Evolutionary conservation across 2,113 vertebrate species (phyloP).

Genomic region (Desmodus rotundus): DNA sequence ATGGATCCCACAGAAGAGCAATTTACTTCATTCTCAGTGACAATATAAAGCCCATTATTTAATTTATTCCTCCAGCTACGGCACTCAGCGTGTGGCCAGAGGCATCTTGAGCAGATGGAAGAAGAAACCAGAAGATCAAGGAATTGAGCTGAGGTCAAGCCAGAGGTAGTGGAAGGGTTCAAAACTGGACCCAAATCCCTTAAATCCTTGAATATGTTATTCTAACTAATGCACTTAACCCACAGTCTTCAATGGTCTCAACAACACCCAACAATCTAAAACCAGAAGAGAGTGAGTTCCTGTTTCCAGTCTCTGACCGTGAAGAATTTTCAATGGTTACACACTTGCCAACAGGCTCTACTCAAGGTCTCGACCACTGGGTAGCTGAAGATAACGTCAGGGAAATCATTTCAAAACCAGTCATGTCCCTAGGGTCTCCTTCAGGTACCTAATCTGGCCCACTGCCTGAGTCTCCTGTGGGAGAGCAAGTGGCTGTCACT

Average conservation of each 20-base stretch:
- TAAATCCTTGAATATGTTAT: slow-evolving; percentile 52
- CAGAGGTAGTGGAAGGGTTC: slow-evolving; percentile 20
- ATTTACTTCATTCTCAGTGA: slow-evolving; percentile 49
- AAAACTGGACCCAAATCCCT: slow-evolving; percentile 46
- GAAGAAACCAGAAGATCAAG: slow-evolving; percentile 66
- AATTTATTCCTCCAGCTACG: slow-evolving; percentile 58
- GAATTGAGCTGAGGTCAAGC: slow-evolving; percentile 54
- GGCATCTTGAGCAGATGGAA: slow-evolving; percentile 44
- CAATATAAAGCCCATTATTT: slow-evolving; percentile 65
- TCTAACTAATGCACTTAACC: slow-evolving; percentile 56
- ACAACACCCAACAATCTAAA: neutral
- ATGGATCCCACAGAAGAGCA: slow-evolving; percentile 61
- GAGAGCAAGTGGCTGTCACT: slow-evolving; percentile 53
- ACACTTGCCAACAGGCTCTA: slow-evolving; percentile 29
- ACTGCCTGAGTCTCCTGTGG: neutral
- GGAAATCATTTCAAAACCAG: slow-evolving; percentile 56
- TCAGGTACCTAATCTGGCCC: slow-evolving; percentile 12
- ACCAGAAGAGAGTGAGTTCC: neutral
- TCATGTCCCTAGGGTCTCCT: neutral
- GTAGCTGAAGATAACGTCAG: slow-evolving; percentile 31
- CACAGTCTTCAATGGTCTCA: slow-evolving; percentile 25
- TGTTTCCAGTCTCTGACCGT: slow-evolving; percentile 17
- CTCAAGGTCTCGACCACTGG: slow-evolving; percentile 20
- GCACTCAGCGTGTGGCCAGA: slow-evolving; percentile 56
- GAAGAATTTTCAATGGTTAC: slow-evolving; percentile 9